Percentiles rank a stretch among this genome's conserved stretches.
These are phyloP conservation scores for Poecilia velifera DNA, from an alignment of 2,797 vertebrate species.

Conservation along the genomic window DNA sequence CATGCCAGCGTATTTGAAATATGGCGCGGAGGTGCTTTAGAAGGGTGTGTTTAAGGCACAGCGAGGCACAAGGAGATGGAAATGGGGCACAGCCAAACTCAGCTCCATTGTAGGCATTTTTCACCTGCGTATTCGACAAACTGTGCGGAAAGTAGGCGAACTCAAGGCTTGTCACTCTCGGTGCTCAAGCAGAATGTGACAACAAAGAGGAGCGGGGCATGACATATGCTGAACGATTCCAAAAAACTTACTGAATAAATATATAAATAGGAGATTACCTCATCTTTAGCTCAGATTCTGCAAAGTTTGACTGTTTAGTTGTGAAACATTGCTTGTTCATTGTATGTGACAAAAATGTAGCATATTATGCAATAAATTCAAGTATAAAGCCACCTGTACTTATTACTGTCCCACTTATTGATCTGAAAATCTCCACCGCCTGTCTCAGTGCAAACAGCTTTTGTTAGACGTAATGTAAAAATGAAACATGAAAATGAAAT, in stretches of 20 bases:
- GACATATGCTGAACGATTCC: conserved; percentile 3
- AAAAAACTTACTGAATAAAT: background rate
- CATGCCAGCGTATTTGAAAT: conserved; percentile 51
- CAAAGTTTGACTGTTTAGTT: background rate
- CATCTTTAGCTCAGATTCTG: background rate
- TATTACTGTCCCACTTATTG: background rate
- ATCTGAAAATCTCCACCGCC: background rate
- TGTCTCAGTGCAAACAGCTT: background rate
- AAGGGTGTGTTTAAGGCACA: conserved; percentile 15
- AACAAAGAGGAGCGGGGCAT: background rate
- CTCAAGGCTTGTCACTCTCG: conserved; percentile 25
- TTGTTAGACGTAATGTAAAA: background rate
- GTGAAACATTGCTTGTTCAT: background rate
- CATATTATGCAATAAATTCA: background rate
- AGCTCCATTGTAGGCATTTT: conserved; percentile 22
- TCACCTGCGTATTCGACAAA: conserved; percentile 32
- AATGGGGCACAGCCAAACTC: conserved; percentile 23
- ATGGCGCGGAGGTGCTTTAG: conserved; percentile 27
- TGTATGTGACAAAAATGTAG: background rate
- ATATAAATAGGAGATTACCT: background rate
- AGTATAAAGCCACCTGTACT: background rate
- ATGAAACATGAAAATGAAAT: background rate
- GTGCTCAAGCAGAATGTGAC: conserved; percentile 13
- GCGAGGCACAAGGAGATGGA: conserved; percentile 16
- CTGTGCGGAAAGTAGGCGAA: conserved; percentile 19